Evolutionary conservation across 2,797 vertebrate genomes (phyloP).

Genomic region (Eleutherodactylus coqui): DNA sequence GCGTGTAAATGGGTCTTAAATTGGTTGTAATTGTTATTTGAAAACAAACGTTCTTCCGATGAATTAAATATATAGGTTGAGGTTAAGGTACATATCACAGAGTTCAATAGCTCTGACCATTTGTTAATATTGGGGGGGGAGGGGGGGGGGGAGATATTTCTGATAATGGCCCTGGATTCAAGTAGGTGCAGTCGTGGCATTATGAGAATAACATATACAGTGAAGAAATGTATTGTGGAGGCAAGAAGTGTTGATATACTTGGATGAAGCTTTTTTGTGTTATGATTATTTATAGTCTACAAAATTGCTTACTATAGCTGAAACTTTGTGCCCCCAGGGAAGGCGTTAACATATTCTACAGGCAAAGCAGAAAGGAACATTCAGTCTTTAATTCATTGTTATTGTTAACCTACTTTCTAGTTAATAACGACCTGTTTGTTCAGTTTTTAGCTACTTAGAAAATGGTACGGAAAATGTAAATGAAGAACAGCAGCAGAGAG

Average conservation of each 20-base stretch:
- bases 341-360: not conserved
- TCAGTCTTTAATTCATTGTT: not conserved
- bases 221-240: too few relatives aligned
- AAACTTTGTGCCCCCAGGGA: not conserved
- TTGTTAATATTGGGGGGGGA: too few relatives aligned
- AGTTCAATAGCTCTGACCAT: too few relatives aligned
- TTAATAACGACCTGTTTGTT: not conserved
- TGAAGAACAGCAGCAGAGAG: constrained; percentile 82
- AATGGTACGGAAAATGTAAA: constrained; percentile 85
- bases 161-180: not conserved
- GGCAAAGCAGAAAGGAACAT: not conserved
- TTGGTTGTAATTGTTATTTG: too few relatives aligned
- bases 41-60: too few relatives aligned
- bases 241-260: not conserved
- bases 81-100: too few relatives aligned
- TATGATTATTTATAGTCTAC: not conserved
- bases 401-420: not conserved
- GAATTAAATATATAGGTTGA: too few relatives aligned
- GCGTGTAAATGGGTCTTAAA: too few relatives aligned
- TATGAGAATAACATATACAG: not conserved
- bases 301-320: not conserved
- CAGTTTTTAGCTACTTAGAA: constrained; percentile 92
- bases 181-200: not conserved
- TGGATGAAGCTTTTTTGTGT: not conserved
- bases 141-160: too few relatives aligned